Evolutionary conservation across 2,113 vertebrate genomes (phyloP).

Genomic region (Picathartes gymnocephalus): DNA sequence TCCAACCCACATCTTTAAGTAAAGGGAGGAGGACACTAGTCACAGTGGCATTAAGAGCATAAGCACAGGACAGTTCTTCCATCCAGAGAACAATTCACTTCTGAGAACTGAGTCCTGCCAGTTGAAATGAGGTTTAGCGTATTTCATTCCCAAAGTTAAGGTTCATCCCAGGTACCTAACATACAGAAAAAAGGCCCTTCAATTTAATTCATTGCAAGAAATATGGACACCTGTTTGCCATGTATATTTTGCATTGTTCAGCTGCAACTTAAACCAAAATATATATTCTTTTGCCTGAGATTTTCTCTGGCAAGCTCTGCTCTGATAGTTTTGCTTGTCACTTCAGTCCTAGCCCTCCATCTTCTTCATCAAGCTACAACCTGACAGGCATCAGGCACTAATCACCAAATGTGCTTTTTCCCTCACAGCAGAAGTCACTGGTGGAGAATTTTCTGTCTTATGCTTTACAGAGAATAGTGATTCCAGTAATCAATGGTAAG

Average conservation of each 20-base stretch:
- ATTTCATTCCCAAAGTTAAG: neutral
- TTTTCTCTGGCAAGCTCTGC: neutral
- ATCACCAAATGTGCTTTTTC: neutral
- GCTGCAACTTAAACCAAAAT: neutral
- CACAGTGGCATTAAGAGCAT: neutral
- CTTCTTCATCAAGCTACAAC: neutral
- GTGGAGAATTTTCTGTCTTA: conserved; percentile 60
- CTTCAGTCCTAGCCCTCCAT: neutral
- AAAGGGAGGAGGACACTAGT: neutral
- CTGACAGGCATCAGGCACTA: neutral
- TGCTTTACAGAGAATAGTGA: conserved; percentile 47
- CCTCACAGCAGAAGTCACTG: conserved; percentile 37
- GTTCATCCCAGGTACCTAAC: neutral
- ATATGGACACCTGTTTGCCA: neutral
- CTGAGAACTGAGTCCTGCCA: neutral
- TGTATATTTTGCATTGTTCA: neutral
- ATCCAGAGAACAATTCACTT: neutral
- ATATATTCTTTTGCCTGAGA: neutral
- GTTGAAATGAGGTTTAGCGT: neutral
- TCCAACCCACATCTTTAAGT: neutral
- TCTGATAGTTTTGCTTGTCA: neutral
- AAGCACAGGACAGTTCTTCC: neutral
- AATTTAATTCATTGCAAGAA: neutral
- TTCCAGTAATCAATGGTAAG: conserved; percentile 66
- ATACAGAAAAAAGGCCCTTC: neutral